These are phyloP conservation scores for Timema cristinae DNA, from an alignment of 2,888 invertebrate species.

Conservation along the genomic window DNA sequence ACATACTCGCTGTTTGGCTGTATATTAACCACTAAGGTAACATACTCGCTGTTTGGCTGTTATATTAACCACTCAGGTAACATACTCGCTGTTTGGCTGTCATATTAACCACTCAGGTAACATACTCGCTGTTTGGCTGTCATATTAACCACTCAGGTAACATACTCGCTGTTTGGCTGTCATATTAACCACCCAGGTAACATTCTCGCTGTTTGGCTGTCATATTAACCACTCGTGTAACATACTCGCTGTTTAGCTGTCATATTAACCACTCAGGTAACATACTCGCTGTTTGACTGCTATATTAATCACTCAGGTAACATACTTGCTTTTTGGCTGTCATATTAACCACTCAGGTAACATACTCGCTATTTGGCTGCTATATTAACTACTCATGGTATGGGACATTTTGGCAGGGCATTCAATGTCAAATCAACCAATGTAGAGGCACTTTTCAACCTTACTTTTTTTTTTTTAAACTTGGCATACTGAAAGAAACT, in stretches of 20 bases:
- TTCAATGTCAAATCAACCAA: no score
- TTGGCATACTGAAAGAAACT: no score
- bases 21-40: constrained; percentile 15
- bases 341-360: constrained; percentile 15
- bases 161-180: background rate
- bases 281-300: background rate
- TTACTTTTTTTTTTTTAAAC: no score
- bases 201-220: background rate
- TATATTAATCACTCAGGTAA: constrained; percentile 15
- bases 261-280: constrained; percentile 15
- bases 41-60: background rate
- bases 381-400: no score
- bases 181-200: constrained; percentile 14
- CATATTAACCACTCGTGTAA: constrained; percentile 4
- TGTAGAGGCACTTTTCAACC: no score
- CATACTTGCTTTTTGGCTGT: background rate
- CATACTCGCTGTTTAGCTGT: background rate
- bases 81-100: background rate
- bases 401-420: no score
- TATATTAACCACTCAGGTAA: constrained; percentile 16
- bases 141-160: constrained; percentile 15
- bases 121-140: background rate
- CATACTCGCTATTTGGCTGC: background rate
- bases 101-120: constrained; percentile 15
- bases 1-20: background rate